Evolutionary conservation across 2,888 invertebrate species (phyloP).

Genomic region (Griposia aprilina): DNA sequence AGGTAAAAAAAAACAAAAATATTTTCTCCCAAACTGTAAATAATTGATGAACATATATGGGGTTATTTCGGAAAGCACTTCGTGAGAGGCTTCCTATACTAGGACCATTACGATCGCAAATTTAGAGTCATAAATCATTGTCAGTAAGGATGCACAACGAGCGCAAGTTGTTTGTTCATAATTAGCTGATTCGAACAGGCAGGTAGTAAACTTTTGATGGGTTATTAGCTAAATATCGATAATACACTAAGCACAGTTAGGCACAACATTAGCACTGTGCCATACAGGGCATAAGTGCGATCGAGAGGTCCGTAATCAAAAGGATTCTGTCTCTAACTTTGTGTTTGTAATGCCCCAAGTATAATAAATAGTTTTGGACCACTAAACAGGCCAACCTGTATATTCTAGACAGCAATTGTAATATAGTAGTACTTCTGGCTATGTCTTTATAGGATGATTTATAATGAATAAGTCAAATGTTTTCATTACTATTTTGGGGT

Average conservation of each 20-base stretch:
- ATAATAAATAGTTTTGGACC: background rate
- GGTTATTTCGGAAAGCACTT: background rate
- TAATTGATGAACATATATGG: background rate
- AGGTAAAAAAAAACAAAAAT: no score
- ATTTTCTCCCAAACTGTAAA: background rate
- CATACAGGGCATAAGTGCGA: no score
- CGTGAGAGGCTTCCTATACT: background rate
- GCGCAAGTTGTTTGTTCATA: background rate
- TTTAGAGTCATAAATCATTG: background rate
- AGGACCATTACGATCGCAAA: background rate
- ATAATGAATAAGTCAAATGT: background rate
- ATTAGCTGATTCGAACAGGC: background rate
- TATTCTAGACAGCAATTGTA: background rate
- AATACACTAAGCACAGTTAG: background rate
- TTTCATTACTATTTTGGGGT: background rate
- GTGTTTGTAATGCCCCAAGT: background rate
- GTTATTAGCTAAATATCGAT: background rate
- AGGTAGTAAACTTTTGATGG: background rate
- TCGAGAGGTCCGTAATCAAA: background rate
- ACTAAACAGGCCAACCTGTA: background rate
- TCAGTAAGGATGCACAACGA: background rate
- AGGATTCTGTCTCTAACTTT: background rate
- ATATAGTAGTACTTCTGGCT: background rate
- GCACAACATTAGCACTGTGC: background rate
- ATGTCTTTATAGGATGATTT: background rate